phyloP scores from a whole-genome alignment of 2,113 vertebrate species.

The Spizaetus ornatus region DNA sequence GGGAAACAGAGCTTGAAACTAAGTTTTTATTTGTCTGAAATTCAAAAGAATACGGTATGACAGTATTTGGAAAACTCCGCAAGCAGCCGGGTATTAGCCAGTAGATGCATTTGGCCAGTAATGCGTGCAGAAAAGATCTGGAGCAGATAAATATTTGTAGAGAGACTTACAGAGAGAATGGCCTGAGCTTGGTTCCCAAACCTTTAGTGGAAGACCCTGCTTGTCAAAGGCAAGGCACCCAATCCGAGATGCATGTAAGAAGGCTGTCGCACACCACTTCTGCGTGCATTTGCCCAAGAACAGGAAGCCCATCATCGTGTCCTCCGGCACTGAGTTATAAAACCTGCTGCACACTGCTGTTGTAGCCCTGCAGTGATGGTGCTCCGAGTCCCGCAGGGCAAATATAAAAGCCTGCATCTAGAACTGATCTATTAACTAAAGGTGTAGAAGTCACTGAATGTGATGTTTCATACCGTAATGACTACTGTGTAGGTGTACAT shows the following conservation, averaged over 20 bases:
- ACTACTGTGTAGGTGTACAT: not conserved
- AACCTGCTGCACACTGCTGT: not conserved
- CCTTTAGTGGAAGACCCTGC: not conserved
- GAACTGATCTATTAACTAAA: not conserved
- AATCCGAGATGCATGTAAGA: not conserved
- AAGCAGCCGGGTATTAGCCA: not conserved
- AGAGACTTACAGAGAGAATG: not conserved
- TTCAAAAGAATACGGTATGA: not conserved
- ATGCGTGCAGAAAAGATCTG: not conserved
- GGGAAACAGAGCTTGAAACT: not conserved
- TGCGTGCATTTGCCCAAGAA: not conserved
- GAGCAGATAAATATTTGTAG: not conserved
- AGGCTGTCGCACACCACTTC: not conserved
- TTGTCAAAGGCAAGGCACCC: not conserved
- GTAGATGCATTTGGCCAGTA: not conserved
- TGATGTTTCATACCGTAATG: not conserved
- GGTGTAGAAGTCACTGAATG: not conserved
- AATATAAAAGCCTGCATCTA: not conserved
- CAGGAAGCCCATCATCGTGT: not conserved
- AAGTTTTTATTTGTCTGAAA: conserved; percentile 5
- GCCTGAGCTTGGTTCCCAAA: not conserved
- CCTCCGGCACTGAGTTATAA: not conserved
- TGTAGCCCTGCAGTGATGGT: not conserved
- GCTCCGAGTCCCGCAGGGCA: not conserved
- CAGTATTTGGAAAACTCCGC: not conserved